A percentile compares a stretch with the other conserved stretches of the same genome.
Conservation (phyloP, 2,113 vertebrate genomes). For the Pygoscelis antarcticus region DNA sequence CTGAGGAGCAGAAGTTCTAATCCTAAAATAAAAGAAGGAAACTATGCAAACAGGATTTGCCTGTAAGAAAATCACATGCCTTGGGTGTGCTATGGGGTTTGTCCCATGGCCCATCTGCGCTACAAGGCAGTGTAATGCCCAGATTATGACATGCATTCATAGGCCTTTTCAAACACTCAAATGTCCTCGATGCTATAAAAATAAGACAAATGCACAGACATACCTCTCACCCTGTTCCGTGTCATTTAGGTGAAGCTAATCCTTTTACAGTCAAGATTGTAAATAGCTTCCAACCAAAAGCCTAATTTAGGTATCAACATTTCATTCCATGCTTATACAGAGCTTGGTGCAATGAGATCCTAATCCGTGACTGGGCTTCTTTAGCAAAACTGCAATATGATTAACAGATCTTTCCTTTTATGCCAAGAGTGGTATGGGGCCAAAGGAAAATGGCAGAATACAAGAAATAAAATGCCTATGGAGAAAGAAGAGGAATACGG, state of each 20-base stretch:
- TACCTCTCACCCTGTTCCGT: background rate
- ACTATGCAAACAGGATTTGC: conserved; percentile 39
- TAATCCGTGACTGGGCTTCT: background rate
- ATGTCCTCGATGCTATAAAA: background rate
- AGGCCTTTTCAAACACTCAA: background rate
- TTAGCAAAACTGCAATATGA: background rate
- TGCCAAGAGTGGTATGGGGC: background rate
- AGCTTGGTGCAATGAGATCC: background rate
- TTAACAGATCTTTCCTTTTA: background rate
- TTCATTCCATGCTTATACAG: background rate
- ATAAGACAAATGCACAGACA: background rate
- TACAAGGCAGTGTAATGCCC: background rate
- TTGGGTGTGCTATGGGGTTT: background rate
- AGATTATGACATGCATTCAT: background rate
- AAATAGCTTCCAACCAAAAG: conserved; percentile 32
- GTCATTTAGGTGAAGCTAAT: conserved; percentile 38
- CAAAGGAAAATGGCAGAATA: background rate
- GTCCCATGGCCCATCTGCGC: background rate
- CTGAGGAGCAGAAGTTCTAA: conserved; percentile 4
- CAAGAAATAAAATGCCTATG: background rate
- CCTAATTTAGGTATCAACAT: conserved; percentile 18
- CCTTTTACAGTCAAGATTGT: conserved; percentile 14
- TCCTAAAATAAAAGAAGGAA: conserved; percentile 38
- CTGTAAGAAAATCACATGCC: background rate
- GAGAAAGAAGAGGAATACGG: background rate